Conservation (phyloP, 35 echinoderm and acorn worm genomes). For the Apostichopus japonicus region DNA sequence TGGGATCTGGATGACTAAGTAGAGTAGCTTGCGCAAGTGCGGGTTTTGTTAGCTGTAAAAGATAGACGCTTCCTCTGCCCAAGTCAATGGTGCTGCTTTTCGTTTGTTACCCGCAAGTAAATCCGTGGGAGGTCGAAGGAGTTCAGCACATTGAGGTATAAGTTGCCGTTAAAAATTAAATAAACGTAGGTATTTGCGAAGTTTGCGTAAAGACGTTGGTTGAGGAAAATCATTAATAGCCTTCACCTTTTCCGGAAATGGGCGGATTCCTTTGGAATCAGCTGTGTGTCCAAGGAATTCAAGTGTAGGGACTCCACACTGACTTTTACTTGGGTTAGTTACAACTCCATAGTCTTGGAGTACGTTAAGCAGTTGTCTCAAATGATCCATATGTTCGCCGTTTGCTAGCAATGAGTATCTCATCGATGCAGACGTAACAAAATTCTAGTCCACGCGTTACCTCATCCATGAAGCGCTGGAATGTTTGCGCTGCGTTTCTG, state of each 20-base stretch:
- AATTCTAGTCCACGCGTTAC: slow-evolving; percentile 54
- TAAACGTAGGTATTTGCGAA: slow-evolving; percentile 2
- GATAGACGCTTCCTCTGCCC: no score
- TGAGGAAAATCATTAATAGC: background rate
- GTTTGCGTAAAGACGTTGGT: background rate
- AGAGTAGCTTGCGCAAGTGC: background rate
- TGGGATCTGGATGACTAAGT: background rate
- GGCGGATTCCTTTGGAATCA: no score
- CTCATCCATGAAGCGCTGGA: no score
- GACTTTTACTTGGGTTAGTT: no score
- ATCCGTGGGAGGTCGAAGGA: slow-evolving; percentile 51
- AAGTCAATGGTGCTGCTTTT: slow-evolving; percentile 18
- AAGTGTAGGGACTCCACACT: slow-evolving; percentile 33
- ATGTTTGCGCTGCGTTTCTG: no score
- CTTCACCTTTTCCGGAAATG: no score
- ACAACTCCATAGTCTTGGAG: no score
- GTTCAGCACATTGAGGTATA: background rate
- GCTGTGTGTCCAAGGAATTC: slow-evolving; percentile 67
- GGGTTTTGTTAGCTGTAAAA: slow-evolving; percentile 26
- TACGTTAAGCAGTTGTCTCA: background rate
- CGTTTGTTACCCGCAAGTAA: background rate
- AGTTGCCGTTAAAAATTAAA: slow-evolving; percentile 8
- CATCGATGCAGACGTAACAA: no score
- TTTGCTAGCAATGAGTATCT: no score
- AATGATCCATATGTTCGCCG: no score